phyloP scores from a whole-genome alignment of 1,140 invertebrate species.

The Trachymyrmex septentrionalis region DNA sequence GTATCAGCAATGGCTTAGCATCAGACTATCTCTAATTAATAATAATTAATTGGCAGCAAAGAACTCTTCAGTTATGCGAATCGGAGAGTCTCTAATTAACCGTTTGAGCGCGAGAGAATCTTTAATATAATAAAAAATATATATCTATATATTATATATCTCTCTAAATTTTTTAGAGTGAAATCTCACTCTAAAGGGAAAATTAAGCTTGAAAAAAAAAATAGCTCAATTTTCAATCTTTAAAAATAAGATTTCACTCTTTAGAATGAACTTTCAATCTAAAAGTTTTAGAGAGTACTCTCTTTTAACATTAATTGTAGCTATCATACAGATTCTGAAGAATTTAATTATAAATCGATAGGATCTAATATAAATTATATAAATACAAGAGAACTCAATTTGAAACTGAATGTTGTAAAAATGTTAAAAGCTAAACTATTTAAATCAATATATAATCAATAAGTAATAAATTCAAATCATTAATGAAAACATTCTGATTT shows the following conservation, averaged over 20 bases:
- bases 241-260: too few relatives aligned
- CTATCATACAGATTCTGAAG: neutral
- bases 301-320: neutral
- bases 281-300: too few relatives aligned
- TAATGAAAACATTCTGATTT: too few relatives aligned
- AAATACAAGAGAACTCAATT: neutral
- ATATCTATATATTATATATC: neutral
- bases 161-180: too few relatives aligned
- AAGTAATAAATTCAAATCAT: neutral
- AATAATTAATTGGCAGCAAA: slow-evolving; percentile 61
- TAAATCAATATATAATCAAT: neutral
- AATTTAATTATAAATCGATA: slow-evolving; percentile 8
- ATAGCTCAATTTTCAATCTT: too few relatives aligned
- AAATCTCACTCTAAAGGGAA: too few relatives aligned
- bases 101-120: slow-evolving; percentile 48
- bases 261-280: too few relatives aligned
- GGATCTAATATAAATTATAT: neutral
- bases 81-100: slow-evolving; percentile 59
- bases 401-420: neutral
- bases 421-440: slow-evolving; percentile 6
- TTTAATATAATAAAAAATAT: slow-evolving; percentile 26
- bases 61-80: slow-evolving; percentile 55
- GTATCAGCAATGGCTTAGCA: slow-evolving; percentile 40
- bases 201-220: too few relatives aligned
- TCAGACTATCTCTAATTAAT: slow-evolving; percentile 56